These are phyloP conservation scores for Seriola dumerili DNA, from an alignment of 2,113 vertebrate genomes.

Conservation along the genomic window DNA sequence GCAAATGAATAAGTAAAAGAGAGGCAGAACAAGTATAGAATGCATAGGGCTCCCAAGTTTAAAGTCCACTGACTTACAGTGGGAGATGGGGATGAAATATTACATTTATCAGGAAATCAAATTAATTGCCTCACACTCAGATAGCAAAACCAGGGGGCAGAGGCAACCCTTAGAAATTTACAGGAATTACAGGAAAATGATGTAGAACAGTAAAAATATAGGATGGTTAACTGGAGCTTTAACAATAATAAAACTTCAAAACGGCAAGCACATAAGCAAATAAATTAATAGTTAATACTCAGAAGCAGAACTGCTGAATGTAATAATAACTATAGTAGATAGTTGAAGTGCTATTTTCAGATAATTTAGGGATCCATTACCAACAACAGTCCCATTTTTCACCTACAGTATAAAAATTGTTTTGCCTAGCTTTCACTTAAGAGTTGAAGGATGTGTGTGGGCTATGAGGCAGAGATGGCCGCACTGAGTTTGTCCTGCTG, in stretches of 20 bases:
- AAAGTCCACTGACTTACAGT: neutral
- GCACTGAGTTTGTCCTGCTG: conserved; percentile 78
- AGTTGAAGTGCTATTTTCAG: conserved; percentile 49
- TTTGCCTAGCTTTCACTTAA: conserved; percentile 25
- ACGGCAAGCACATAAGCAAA: conserved; percentile 36
- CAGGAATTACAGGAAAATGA: neutral
- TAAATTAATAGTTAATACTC: conserved; percentile 67
- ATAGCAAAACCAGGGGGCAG: conserved; percentile 36
- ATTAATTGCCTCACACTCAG: conserved; percentile 56
- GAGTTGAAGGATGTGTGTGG: conserved; percentile 13
- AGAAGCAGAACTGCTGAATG: conserved; percentile 43
- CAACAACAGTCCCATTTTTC: conserved; percentile 41
- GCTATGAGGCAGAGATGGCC: conserved; percentile 73
- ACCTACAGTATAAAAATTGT: conserved; percentile 50
- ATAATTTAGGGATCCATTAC: neutral
- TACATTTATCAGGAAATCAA: conserved; percentile 41
- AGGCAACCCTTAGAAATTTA: conserved; percentile 8
- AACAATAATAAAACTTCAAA: conserved; percentile 60
- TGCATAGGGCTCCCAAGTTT: neutral
- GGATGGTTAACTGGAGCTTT: conserved; percentile 22
- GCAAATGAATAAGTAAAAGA: conserved; percentile 2
- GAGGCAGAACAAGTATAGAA: neutral
- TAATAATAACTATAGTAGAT: conserved; percentile 32
- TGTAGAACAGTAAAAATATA: conserved; percentile 13
- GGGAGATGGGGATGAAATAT: conserved; percentile 4